A percentile compares a stretch with the other conserved stretches of the same genome.
phyloP scores from a whole-genome alignment of 2,797 vertebrate species.

The Phaenicophaeus curvirostris region DNA sequence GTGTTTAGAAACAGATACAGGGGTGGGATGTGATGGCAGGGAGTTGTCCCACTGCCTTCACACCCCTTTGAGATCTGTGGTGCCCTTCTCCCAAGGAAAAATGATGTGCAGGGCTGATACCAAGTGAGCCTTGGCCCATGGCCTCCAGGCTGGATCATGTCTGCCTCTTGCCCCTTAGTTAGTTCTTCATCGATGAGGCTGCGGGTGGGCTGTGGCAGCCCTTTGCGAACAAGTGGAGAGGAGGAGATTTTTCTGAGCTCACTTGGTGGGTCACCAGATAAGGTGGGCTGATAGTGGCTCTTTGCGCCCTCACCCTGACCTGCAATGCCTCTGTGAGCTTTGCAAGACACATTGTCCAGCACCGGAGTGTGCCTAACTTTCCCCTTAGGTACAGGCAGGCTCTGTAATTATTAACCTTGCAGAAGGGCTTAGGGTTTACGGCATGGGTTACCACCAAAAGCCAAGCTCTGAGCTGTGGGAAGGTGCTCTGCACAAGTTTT shows the following conservation, averaged over 20 bases:
- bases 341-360: neutral
- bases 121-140: neutral
- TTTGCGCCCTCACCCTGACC: neutral
- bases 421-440: neutral
- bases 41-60: neutral
- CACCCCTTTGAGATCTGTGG: neutral
- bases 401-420: constrained; percentile 28
- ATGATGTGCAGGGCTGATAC: rapidly evolving
- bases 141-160: neutral
- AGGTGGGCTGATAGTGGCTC: neutral
- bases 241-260: neutral
- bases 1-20: neutral
- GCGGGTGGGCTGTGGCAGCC: neutral
- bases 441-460: rapidly evolving
- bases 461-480: rapidly evolving
- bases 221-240: neutral
- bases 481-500: neutral
- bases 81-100: neutral
- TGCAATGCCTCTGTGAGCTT: rapidly evolving
- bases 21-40: neutral
- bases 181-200: neutral
- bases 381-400: neutral
- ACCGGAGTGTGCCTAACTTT: neutral
- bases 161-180: neutral
- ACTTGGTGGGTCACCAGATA: neutral